phyloP scores from a whole-genome alignment of 2,888 invertebrate genomes.

The Leucophenga maculata region DNA sequence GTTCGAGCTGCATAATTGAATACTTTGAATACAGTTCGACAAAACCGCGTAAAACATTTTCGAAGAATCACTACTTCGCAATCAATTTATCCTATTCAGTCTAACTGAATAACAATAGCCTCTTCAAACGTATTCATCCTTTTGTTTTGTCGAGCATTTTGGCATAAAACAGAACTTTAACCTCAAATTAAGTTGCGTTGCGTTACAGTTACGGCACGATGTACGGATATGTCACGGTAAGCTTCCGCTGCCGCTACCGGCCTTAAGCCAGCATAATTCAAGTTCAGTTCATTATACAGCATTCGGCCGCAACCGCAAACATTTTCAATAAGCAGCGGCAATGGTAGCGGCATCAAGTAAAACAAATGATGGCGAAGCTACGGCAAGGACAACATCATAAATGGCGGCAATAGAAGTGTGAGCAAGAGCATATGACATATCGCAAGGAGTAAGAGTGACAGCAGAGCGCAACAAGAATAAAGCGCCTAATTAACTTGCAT shows the following conservation, averaged over 20 bases:
- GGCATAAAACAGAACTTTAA: neutral
- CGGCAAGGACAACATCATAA: slow-evolving; percentile 33
- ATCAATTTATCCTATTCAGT: too few relatives aligned
- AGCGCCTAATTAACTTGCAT: slow-evolving; percentile 23
- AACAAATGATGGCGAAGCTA: slow-evolving; percentile 28
- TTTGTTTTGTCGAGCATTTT: too few relatives aligned
- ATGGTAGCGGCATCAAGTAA: too few relatives aligned
- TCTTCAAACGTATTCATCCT: too few relatives aligned
- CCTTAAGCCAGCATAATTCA: slow-evolving; percentile 1
- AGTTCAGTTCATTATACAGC: neutral
- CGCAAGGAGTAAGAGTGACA: too few relatives aligned
- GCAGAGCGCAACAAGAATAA: neutral
- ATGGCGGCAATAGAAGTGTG: neutral
- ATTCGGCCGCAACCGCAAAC: neutral
- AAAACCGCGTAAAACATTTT: too few relatives aligned
- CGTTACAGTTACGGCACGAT: neutral
- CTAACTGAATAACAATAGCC: too few relatives aligned
- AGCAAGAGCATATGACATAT: too few relatives aligned
- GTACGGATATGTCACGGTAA: neutral
- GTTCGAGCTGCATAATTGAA: too few relatives aligned
- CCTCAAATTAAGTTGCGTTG: neutral
- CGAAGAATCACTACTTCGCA: too few relatives aligned
- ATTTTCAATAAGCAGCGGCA: neutral
- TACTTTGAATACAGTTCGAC: too few relatives aligned
- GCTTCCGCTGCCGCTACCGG: too few relatives aligned